Evolutionary conservation across 2,113 vertebrate species (phyloP).

Genomic region (Heterochromis multidens): DNA sequence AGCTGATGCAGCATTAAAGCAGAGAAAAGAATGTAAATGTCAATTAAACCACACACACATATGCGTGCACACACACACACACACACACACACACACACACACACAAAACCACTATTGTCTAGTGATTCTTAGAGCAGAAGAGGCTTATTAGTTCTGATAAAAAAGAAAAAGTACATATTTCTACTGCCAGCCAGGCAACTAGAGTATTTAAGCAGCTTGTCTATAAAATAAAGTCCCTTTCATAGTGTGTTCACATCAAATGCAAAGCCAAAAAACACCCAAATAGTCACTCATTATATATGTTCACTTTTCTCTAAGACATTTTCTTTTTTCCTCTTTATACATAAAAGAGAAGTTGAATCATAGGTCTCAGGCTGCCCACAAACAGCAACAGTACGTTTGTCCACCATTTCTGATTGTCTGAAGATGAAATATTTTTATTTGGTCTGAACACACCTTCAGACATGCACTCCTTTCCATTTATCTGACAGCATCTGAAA

Average conservation of each 20-base stretch:
- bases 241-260: background rate
- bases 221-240: background rate
- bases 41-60: background rate
- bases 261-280: background rate
- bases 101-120: background rate
- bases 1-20: background rate
- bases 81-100: background rate
- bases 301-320: background rate
- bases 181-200: background rate
- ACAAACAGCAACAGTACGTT: background rate
- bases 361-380: background rate
- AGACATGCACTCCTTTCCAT: background rate
- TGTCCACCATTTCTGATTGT: background rate
- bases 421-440: background rate
- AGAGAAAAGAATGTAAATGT: background rate
- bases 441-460: background rate
- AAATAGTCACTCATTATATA: background rate
- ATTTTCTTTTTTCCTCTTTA: background rate
- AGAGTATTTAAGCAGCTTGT: background rate
- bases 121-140: too few species aligned
- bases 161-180: background rate
- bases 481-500: background rate
- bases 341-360: background rate
- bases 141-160: background rate
- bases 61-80: background rate